Conservation (phyloP, 1,140 invertebrate species). For the Dolichoris vasculosae region DNA sequence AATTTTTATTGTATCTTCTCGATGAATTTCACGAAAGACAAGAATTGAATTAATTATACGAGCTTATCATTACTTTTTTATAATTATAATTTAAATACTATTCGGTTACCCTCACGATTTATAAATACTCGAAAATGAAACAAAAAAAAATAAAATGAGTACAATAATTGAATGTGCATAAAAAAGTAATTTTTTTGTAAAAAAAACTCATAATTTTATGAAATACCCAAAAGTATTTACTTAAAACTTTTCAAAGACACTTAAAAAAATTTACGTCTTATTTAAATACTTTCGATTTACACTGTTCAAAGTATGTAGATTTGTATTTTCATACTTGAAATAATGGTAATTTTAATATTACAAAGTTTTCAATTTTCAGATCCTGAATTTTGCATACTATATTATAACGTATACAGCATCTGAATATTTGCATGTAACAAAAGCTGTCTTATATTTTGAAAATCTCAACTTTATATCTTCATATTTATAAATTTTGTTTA, state of each 20-base stretch:
- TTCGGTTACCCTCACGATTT: neutral
- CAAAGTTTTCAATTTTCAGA: slow-evolving; percentile 38
- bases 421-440: neutral
- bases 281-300: slow-evolving; percentile 18
- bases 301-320: neutral
- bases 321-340: slow-evolving; percentile 29
- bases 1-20: too few species aligned
- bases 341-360: slow-evolving; percentile 37
- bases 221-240: neutral
- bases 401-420: neutral
- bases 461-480: neutral
- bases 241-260: too few species aligned
- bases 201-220: neutral
- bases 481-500: neutral
- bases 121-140: neutral
- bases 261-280: neutral
- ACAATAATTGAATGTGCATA: neutral
- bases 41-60: neutral
- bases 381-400: neutral
- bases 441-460: neutral
- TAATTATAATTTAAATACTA: neutral
- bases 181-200: neutral
- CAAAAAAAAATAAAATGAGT: neutral
- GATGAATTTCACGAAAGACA: neutral
- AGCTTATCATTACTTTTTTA: neutral